Conservation (phyloP, 1,140 invertebrate species). For the Dendroctonus ponderosae region DNA sequence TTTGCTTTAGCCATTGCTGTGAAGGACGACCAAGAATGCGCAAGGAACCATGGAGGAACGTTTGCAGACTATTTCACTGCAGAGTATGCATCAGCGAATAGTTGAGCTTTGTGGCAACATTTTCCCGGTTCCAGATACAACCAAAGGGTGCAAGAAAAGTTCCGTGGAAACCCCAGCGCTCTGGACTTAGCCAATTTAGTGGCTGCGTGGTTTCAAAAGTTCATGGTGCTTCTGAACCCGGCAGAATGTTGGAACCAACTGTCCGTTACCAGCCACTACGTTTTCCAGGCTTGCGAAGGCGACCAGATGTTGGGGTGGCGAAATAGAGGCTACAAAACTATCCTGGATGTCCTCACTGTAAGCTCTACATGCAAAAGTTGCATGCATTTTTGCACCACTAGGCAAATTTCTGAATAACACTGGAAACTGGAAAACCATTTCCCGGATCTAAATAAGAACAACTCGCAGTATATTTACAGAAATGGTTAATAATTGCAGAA, state of each 20-base stretch:
- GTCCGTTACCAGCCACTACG: conserved; percentile 54
- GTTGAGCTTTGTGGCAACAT: no score
- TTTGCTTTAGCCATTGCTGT: conserved; percentile 35
- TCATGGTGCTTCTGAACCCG: conserved; percentile 58
- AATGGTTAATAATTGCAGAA: conserved; percentile 28
- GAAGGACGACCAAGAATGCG: not conserved
- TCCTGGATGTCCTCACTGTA: conserved; percentile 40
- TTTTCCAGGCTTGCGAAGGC: conserved; percentile 35
- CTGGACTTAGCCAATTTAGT: conserved; percentile 46
- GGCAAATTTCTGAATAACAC: no score
- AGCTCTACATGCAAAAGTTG: conserved; percentile 2
- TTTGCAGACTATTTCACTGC: no score
- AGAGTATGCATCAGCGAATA: no score
- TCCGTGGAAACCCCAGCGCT: conserved; percentile 12
- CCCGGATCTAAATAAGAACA: no score
- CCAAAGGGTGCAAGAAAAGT: conserved; percentile 23
- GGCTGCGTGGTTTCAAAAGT: conserved; percentile 57
- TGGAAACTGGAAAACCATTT: no score
- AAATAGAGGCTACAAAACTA: conserved; percentile 40
- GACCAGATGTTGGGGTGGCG: conserved; percentile 38
- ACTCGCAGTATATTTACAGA: not conserved
- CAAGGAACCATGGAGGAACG: no score
- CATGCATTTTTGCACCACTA: no score
- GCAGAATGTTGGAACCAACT: conserved; percentile 61
- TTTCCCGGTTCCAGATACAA: conserved; percentile 26